These are phyloP conservation scores for Cyanoramphus novaezelandiae DNA, from an alignment of 2,113 vertebrate genomes.

Conservation along the genomic window DNA sequence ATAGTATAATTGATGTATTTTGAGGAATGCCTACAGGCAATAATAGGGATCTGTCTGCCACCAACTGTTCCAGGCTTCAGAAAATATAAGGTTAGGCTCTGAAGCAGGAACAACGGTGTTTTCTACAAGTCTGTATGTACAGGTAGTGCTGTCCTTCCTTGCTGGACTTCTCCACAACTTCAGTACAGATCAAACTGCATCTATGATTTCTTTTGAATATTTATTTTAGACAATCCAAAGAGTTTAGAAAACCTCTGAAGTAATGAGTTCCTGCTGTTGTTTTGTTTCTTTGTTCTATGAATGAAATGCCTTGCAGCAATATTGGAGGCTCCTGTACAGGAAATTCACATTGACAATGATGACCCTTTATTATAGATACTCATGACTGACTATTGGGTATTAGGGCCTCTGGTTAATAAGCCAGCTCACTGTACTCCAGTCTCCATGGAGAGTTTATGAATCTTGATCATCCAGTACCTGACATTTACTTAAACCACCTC, in stretches of 20 bases:
- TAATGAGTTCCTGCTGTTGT: background rate
- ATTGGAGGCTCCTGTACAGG: background rate
- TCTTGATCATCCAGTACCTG: background rate
- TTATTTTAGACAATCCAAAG: conserved; percentile 19
- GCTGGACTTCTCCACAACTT: background rate
- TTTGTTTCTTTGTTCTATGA: conserved; percentile 16
- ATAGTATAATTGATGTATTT: conserved; percentile 48
- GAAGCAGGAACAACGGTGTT: background rate
- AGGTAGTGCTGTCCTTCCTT: background rate
- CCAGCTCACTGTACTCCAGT: background rate
- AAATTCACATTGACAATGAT: background rate
- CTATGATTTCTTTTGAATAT: conserved; percentile 29
- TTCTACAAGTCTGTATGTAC: background rate
- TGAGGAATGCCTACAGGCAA: conserved; percentile 27
- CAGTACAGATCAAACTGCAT: conserved; percentile 21
- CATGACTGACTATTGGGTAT: background rate
- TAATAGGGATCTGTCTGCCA: conserved; percentile 38
- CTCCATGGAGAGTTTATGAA: background rate
- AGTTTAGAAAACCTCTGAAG: conserved; percentile 38
- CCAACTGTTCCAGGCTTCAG: background rate
- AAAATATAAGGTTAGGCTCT: background rate
- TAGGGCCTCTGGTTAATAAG: background rate
- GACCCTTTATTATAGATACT: background rate
- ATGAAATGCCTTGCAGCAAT: conserved; percentile 35
- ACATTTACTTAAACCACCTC: background rate